Conservation (phyloP, 2,888 invertebrate species). For the Seira sanloemensis region DNA sequence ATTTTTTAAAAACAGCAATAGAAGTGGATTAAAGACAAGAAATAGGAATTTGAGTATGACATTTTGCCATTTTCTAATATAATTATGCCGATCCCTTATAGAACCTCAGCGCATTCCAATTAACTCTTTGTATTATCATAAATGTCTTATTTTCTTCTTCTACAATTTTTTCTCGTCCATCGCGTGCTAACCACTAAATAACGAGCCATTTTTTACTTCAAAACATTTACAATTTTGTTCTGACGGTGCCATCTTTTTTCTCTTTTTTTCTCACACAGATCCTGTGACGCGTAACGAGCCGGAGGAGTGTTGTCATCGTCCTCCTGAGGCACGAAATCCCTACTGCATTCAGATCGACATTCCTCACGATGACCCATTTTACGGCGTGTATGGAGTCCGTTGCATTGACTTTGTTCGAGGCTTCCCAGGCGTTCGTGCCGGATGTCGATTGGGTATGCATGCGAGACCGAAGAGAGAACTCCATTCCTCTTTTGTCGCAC, state of each 20-base stretch:
- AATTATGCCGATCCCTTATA: too few species aligned
- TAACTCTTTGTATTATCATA: too few species aligned
- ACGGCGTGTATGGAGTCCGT: slow-evolving; percentile 87
- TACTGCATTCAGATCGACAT: slow-evolving; percentile 93
- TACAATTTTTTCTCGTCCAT: not conserved
- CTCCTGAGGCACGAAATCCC: slow-evolving; percentile 89
- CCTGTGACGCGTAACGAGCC: slow-evolving; percentile 91
- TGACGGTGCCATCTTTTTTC: not conserved
- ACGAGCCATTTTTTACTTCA: slow-evolving; percentile 9
- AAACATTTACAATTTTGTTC: not conserved
- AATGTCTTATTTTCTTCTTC: not conserved
- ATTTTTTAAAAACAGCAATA: too few species aligned
- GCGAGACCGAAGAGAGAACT: too few species aligned
- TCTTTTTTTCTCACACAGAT: slow-evolving; percentile 78
- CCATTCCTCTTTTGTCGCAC: too few species aligned
- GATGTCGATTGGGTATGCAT: slow-evolving; percentile 86
- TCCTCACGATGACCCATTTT: slow-evolving; percentile 94
- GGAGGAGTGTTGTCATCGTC: slow-evolving; percentile 91
- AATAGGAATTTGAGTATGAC: too few species aligned
- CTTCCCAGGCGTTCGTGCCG: slow-evolving; percentile 90
- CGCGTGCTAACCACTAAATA: not conserved
- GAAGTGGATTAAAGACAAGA: too few species aligned
- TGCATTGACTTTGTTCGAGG: slow-evolving; percentile 94
- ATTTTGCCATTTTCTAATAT: too few species aligned
- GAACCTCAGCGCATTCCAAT: too few species aligned